Base-by-base conservation (phyloP, 2,888 invertebrate species). In the Oscheius sp. region DNA sequence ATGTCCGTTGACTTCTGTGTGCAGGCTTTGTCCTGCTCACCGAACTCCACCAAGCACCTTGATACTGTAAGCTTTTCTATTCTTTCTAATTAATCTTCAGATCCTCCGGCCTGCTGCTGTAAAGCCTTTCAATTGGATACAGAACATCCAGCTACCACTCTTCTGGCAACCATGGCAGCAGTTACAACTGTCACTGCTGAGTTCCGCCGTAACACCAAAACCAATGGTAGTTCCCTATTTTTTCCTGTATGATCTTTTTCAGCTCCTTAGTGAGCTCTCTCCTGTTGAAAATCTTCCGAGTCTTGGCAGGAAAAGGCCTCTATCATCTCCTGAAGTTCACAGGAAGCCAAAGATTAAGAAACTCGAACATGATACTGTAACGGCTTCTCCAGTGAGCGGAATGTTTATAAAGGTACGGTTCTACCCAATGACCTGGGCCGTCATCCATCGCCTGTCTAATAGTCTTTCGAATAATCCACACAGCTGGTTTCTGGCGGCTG, bases 321-420 rank as follows among this genome's bases (percentile, higher is more conserved):
- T 49, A 12, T n/a, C 50, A 22, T 38, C 33, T 8, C 41, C 51
- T 20, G 64, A 64, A 14, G 44, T 30, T 1, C 14, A 14, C 17
- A 72, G 70, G 54, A 66, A 70, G 22, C 41, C 68, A 2, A 72
- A 73, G 41, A 22, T 61, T 6, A 64, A 65, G 22, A 74, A 71
- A 32, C 36, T 72, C 24, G 71, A 67, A 20, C 75, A 80, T 17
- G 85, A 85, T 63, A 79, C 78, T 24, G 85, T 82, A 63, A 85
- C 83, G 5, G 76, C 75, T 38, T 82, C 82, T 36, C 85, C 85
- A 44, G 85, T 86, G 24, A 83, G 82, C 59, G 86, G 86, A 59
- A 86, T 86, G 86, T 84, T 82, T 72, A 86, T 86, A 56, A 84
- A 82, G 76, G 84, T 84, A 30, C 44, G 57, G 36, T 24, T 20